Conservation (phyloP, 1,140 invertebrate species). For the Subanguina moxae region DNA sequence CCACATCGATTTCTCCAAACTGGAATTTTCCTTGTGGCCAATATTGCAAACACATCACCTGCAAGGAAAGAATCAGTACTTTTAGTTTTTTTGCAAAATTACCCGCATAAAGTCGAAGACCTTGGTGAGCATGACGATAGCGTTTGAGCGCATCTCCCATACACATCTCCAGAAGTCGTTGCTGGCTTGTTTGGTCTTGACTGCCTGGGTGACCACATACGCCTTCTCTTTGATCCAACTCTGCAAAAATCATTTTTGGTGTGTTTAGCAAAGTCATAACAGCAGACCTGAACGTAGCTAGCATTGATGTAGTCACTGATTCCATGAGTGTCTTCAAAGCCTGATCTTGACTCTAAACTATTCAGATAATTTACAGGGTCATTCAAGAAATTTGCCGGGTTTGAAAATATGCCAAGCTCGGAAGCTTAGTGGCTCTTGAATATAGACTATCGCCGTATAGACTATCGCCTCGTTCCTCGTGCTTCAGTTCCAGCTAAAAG, state of each 20-base stretch:
- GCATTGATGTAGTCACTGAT: constrained; percentile 53
- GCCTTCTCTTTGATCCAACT: constrained; percentile 57
- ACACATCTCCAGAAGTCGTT: constrained; percentile 58
- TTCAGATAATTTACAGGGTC: background rate
- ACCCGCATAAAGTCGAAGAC: constrained; percentile 59
- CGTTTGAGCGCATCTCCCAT: constrained; percentile 56
- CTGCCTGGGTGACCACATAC: constrained; percentile 58
- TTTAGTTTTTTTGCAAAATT: background rate
- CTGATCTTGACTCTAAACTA: constrained; percentile 11
- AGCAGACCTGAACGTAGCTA: constrained; percentile 51
- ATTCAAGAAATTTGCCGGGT: no score
- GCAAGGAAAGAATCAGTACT: background rate
- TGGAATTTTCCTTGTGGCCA: constrained; percentile 49
- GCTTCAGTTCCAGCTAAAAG: no score
- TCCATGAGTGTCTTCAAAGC: constrained; percentile 37
- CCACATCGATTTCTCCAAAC: constrained; percentile 58
- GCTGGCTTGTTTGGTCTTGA: constrained; percentile 54
- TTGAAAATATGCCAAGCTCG: no score
- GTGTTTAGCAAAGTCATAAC: constrained; percentile 15
- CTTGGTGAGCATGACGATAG: constrained; percentile 58
- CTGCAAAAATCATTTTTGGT: constrained; percentile 26
- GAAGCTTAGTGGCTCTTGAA: no score
- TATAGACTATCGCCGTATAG: no score
- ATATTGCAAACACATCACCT: constrained; percentile 59
- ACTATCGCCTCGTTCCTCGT: no score